phyloP scores from a whole-genome alignment of 2,888 invertebrate genomes.

The Gnatocerus cornutus region DNA sequence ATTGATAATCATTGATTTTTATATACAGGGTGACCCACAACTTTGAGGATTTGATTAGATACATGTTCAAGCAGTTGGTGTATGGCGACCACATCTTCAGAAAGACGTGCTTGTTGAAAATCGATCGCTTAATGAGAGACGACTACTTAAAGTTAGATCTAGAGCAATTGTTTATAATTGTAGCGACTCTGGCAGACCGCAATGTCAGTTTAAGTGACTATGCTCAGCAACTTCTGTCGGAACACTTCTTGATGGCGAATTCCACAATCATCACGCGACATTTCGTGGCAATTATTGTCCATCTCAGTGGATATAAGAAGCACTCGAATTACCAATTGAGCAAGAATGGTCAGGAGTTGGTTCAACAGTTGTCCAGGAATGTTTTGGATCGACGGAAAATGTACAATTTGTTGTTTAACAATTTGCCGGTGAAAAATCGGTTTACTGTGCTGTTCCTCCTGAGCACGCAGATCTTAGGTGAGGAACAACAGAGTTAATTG shows the following conservation, averaged over 20 bases:
- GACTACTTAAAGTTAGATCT: constrained; percentile 48
- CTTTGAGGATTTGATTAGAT: constrained; percentile 45
- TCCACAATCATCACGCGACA: constrained; percentile 25
- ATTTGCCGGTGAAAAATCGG: constrained; percentile 39
- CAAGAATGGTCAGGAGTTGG: constrained; percentile 4
- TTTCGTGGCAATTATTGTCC: constrained; percentile 44
- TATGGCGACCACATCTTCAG: constrained; percentile 45
- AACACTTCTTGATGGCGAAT: constrained; percentile 43
- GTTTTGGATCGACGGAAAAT: constrained; percentile 43
- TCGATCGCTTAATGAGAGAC: constrained; percentile 47
- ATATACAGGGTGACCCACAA: constrained; percentile 44
- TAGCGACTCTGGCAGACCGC: constrained; percentile 34
- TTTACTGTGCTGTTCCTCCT: constrained; percentile 34
- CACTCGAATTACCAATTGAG: constrained; percentile 33
- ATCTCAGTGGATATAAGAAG: constrained; percentile 47
- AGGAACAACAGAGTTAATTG: no score
- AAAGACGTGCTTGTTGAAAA: constrained; percentile 44
- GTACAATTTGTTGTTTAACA: constrained; percentile 35
- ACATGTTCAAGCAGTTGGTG: constrained; percentile 44
- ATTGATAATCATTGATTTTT: not conserved
- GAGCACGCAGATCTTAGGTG: constrained; percentile 40
- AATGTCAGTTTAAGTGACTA: constrained; percentile 37
- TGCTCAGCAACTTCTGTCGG: constrained; percentile 30
- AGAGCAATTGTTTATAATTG: constrained; percentile 40
- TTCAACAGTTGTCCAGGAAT: constrained; percentile 20